Conservation (phyloP, 2,888 invertebrate genomes). For the Caenorhabditis imperialis region DNA sequence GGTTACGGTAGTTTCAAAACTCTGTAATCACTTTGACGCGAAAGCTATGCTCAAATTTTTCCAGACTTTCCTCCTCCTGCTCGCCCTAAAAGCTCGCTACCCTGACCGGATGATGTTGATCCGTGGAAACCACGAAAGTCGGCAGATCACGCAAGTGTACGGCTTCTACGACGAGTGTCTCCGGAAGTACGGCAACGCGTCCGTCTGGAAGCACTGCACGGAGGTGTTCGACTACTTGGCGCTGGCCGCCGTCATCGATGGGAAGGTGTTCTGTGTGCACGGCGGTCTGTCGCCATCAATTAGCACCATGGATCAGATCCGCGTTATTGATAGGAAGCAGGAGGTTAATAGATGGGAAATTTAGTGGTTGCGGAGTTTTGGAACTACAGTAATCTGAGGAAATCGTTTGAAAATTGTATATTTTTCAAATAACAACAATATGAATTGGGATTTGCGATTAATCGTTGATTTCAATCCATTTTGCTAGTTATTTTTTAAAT, state of each 20-base stretch:
- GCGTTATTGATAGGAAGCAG: conserved; percentile 98
- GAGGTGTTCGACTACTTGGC: conserved; percentile 84
- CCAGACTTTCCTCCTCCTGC: conserved; percentile 94
- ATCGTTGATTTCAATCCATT: too few species aligned
- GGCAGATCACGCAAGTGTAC: conserved; percentile 97
- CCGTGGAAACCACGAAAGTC: conserved; percentile 97
- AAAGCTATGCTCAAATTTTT: too few species aligned
- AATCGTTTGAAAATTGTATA: too few species aligned
- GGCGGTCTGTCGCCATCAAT: conserved; percentile 98
- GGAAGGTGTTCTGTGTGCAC: conserved; percentile 90
- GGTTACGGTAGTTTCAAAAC: too few species aligned
- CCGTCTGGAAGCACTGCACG: conserved; percentile 99
- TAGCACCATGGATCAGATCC: conserved; percentile 97
- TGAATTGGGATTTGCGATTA: too few species aligned
- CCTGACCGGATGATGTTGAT: conserved; percentile 98
- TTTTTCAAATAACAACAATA: too few species aligned
- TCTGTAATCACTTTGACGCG: too few species aligned
- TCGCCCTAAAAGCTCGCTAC: conserved; percentile 97
- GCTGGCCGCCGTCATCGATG: conserved; percentile 76
- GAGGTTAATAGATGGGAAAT: too few species aligned
- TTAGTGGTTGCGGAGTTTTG: too few species aligned
- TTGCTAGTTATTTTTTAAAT: too few species aligned
- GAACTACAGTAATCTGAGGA: too few species aligned
- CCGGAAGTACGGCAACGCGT: conserved; percentile 96
- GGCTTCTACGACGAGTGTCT: conserved; percentile 99